A percentile compares a stretch with the other conserved stretches of the same genome.
Conservation (phyloP, 2,113 vertebrate species). For the Apteryx mantelli region DNA sequence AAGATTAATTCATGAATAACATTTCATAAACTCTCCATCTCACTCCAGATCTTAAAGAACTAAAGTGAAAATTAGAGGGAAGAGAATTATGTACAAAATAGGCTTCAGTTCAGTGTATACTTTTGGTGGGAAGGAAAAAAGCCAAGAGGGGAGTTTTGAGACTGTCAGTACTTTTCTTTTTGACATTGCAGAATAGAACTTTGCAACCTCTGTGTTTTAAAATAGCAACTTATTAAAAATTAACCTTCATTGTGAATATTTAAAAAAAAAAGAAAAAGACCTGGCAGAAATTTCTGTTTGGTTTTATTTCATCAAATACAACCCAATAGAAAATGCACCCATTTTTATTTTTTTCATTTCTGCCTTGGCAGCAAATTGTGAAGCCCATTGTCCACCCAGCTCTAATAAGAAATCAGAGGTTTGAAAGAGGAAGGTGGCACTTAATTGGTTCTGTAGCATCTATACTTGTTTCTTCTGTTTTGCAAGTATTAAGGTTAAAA, state of each 20-base stretch:
- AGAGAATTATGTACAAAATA: neutral
- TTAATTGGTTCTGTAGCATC: neutral
- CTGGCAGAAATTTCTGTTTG: neutral
- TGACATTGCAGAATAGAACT: neutral
- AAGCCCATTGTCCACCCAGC: neutral
- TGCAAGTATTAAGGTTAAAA: neutral
- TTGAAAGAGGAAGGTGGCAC: neutral
- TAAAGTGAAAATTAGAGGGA: neutral
- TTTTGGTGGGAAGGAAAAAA: neutral
- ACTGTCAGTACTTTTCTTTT: neutral
- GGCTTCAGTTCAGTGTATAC: neutral
- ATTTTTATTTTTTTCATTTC: neutral
- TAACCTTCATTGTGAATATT: neutral
- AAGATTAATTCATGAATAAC: neutral
- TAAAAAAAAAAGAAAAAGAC: neutral
- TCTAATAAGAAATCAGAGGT: neutral
- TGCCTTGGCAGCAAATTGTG: neutral
- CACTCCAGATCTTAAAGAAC: neutral
- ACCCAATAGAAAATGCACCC: neutral
- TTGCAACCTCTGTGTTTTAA: neutral
- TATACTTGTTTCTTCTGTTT: neutral
- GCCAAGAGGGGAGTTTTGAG: neutral
- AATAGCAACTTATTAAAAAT: neutral
- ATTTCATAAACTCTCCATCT: neutral
- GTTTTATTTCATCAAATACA: slow-evolving; percentile 8